These are phyloP conservation scores for Mythimna ferrago DNA, from an alignment of 2,888 invertebrate genomes.

Conservation along the genomic window DNA sequence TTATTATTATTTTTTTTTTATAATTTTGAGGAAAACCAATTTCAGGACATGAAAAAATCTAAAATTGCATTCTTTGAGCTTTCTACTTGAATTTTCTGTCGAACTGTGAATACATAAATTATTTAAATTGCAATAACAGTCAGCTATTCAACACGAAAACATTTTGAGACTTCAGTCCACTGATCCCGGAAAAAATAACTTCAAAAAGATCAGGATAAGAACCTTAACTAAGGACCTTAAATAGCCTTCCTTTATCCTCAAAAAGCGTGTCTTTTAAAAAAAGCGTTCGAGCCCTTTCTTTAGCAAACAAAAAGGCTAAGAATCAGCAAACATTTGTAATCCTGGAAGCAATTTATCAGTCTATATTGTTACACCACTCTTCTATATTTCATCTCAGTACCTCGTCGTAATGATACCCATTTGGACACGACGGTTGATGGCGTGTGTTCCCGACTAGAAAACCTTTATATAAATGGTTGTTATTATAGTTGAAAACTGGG, in stretches of 20 bases:
- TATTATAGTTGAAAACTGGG: conserved; percentile 58
- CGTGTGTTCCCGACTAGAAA: conserved; percentile 58
- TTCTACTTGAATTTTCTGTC: no score
- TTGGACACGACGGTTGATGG: conserved; percentile 62
- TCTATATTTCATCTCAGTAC: conserved; percentile 70
- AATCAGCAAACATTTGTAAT: conserved; percentile 73
- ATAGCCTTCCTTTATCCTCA: conserved; percentile 47
- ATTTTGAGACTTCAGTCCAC: not conserved
- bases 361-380: conserved; percentile 69
- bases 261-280: conserved; percentile 56
- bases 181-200: conserved; percentile 32
- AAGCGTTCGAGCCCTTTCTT: conserved; percentile 57
- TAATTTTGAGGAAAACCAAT: no score
- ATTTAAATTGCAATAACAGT: not conserved
- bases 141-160: not conserved
- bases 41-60: no score
- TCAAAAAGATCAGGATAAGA: conserved; percentile 48
- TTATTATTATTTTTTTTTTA: no score
- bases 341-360: conserved; percentile 71
- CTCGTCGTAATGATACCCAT: conserved; percentile 69
- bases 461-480: conserved; percentile 61
- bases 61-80: no score
- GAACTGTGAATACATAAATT: not conserved
- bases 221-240: conserved; percentile 50
- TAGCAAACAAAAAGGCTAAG: conserved; percentile 67